A percentile compares a stretch with the other conserved stretches of the same genome.
phyloP scores from a whole-genome alignment of 1,140 invertebrate species.

The Oreohelix idahoensis region DNA sequence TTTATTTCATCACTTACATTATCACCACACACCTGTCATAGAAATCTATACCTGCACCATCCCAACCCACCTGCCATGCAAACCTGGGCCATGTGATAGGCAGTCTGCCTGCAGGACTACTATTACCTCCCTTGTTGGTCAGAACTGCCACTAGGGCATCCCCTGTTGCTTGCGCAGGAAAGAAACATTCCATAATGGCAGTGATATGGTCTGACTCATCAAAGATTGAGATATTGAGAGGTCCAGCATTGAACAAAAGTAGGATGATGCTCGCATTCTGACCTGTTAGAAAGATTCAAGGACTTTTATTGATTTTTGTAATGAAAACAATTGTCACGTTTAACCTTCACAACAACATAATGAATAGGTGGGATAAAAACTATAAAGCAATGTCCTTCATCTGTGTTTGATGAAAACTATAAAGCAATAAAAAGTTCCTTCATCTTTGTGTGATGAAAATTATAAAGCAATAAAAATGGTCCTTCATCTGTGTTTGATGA shows the following conservation, averaged over 20 bases:
- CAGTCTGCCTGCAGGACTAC: slow-evolving; percentile 62
- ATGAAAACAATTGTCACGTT: no score
- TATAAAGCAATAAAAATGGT: no score
- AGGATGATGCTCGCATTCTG: slow-evolving; percentile 49
- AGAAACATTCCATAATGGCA: slow-evolving; percentile 66
- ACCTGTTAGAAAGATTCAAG: slow-evolving; percentile 6
- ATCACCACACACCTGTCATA: no score
- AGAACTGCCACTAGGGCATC: slow-evolving; percentile 57
- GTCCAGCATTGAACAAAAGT: slow-evolving; percentile 63
- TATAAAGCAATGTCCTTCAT: no score
- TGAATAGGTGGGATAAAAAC: no score
- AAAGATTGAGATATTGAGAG: slow-evolving; percentile 60
- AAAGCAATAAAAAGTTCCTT: neutral
- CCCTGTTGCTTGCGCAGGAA: slow-evolving; percentile 66
- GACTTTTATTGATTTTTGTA: neutral
- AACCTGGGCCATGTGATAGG: slow-evolving; percentile 62
- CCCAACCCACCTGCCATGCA: slow-evolving; percentile 35
- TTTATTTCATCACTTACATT: no score
- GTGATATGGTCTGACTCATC: slow-evolving; percentile 43
- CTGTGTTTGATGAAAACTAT: neutral
- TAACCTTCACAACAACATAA: neutral
- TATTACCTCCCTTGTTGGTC: slow-evolving; percentile 44
- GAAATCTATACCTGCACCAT: no score
- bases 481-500: no score
- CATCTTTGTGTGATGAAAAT: no score